These are phyloP conservation scores for Nemurella pictetii DNA, from an alignment of 2,888 invertebrate genomes.

Conservation along the genomic window DNA sequence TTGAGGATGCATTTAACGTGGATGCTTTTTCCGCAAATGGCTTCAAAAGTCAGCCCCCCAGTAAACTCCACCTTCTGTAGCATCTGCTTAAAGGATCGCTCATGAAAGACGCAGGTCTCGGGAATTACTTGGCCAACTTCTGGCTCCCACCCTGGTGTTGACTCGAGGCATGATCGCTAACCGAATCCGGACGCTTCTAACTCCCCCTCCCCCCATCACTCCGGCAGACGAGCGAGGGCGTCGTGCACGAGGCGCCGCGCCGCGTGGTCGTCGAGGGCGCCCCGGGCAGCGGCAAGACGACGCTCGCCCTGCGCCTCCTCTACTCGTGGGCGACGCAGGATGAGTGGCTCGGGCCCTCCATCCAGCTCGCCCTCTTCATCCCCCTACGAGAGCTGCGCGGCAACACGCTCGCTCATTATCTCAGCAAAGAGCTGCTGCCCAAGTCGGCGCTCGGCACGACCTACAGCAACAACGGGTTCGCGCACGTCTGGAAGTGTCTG, in stretches of 20 bases:
- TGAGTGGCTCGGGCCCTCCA: slow-evolving; percentile 50
- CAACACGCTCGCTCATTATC: slow-evolving; percentile 48
- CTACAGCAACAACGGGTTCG: slow-evolving; percentile 42
- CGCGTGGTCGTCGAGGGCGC: slow-evolving; percentile 59
- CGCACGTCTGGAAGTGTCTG: slow-evolving; percentile 41
- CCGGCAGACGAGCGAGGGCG: slow-evolving; percentile 54
- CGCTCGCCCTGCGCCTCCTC: slow-evolving; percentile 56
- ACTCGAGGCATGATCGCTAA: not conserved
- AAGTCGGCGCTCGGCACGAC: slow-evolving; percentile 47
- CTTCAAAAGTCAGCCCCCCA: too few relatives aligned
- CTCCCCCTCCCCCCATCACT: not conserved
- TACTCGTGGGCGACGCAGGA: slow-evolving; percentile 59
- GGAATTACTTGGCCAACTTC: too few relatives aligned
- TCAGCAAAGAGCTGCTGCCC: slow-evolving; percentile 54
- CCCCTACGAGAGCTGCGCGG: slow-evolving; percentile 58
- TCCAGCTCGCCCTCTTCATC: slow-evolving; percentile 57
- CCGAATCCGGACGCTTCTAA: too few relatives aligned
- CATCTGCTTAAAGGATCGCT: too few relatives aligned
- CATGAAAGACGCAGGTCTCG: too few relatives aligned
- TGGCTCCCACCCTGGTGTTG: not conserved
- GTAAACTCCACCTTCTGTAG: too few relatives aligned
- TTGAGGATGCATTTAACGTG: too few relatives aligned
- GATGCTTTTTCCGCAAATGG: too few relatives aligned
- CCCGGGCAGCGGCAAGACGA: slow-evolving; percentile 58
- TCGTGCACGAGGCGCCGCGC: slow-evolving; percentile 56